Percentiles rank a stretch among this genome's conserved stretches.
phyloP scores from a whole-genome alignment of 2,797 vertebrate genomes.

The Craterocephalus amniculus region DNA sequence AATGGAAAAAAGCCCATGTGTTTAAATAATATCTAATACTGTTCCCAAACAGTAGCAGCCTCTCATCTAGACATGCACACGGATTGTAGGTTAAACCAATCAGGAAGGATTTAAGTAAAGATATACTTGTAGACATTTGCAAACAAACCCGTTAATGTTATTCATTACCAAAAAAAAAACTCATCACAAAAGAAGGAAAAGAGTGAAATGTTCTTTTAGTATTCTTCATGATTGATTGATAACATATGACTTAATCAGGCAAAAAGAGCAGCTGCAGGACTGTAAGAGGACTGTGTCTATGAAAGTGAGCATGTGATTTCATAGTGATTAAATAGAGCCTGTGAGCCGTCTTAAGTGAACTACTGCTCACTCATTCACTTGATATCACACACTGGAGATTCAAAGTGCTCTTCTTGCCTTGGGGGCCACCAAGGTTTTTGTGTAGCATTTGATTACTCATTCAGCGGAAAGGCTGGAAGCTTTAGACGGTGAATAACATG shows the following conservation, averaged over 20 bases:
- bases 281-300: constrained; percentile 34
- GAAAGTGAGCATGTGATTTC: constrained; percentile 51
- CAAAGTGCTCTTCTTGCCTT: constrained; percentile 72
- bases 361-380: constrained; percentile 66
- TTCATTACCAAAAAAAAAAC: neutral
- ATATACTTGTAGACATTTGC: neutral
- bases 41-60: neutral
- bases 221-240: constrained; percentile 6
- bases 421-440: constrained; percentile 67
- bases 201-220: constrained; percentile 2
- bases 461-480: constrained; percentile 54
- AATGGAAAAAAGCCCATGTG: neutral
- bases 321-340: constrained; percentile 65
- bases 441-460: constrained; percentile 74
- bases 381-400: constrained; percentile 58
- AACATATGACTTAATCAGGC: constrained; percentile 7
- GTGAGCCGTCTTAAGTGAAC: constrained; percentile 54
- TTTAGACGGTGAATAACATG: constrained; percentile 57
- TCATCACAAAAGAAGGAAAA: neutral
- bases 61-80: no score
- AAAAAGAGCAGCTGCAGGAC: constrained; percentile 62
- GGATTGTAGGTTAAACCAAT: no score
- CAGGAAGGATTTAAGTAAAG: neutral
- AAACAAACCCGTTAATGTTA: no score
- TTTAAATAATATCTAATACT: neutral